Evolutionary conservation across 1,140 invertebrate species (phyloP), one percentile per base, ranked within the genome.

Genomic region (Elymnias hypermnestra): DNA sequence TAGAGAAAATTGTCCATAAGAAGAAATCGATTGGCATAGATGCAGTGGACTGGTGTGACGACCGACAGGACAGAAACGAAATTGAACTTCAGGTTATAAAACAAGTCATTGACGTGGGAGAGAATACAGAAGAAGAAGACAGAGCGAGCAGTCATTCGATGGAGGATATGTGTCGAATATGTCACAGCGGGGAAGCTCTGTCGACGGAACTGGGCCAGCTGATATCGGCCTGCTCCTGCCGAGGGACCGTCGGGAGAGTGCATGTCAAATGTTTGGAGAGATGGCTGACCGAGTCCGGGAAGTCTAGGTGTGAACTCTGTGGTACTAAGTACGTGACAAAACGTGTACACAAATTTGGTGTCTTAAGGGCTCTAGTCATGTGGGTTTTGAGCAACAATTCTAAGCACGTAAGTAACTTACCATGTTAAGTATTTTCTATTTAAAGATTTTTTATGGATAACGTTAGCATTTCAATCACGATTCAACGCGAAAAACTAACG

Each of bases 191-290:
- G 1, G 79, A 75, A 10, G 29, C 60, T 0, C 42, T 75, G 10
- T 66, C 63, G 3, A 7, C 38, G 2, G 79, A 83, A 42, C 46
- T 73, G 0, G 79, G 79, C 0, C 47, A 47, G 13, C 45, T 86
- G 21, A 65, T 83, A 57, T 83, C 77, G 0, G 71, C 79, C 1
- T 90, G 87, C 70, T 87, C 88, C 15, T 93, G 91, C 58, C 78
- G 89, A 26, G 92, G 92, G 1, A 90, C 90, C 1, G 89, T 93
- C 31, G 91, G 90, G 7, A 70, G 89, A 39, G 87, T 93, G 2
- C 92, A 93, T 63, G 76, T 87, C 0, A 88, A 87, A 50, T 93
- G 92, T 53, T 75, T 93, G 18, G 91, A 93, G 63, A 81, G 88
- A 41, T 93, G 92, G 92, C 60, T 93, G 7, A 89, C 88, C 1